Evolutionary conservation across 2,797 vertebrate species (phyloP), one percentile per base, ranked within the genome.

Genomic region (Chrysocyon brachyurus): DNA sequence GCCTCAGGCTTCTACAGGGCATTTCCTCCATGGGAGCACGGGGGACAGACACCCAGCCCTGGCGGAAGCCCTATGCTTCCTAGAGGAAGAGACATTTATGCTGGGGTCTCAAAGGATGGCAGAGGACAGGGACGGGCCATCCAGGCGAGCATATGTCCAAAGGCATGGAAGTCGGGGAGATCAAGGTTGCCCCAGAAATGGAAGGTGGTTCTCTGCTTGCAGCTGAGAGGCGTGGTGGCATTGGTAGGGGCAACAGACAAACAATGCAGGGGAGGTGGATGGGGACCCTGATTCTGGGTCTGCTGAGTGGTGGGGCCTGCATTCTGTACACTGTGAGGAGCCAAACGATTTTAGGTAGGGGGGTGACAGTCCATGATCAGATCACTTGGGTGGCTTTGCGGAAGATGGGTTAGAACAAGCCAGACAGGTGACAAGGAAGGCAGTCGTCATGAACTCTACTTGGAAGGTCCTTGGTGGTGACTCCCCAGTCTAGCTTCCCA

Each of bases 201-300:
- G 57, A 81, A 52, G 49, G 9, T 1, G 2, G 49, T 8, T 64
- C 4, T 31, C 81, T n/a, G 5, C 12, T 46, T 22, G 21, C 12
- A 61, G 17, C 72, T 1, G 2, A 33, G 15, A 12, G 0, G 4
- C 28, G 3, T 0, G 8, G 3, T n/a, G 63, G 40, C 2, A 1
- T 10, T 0, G 2, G 31, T 2, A 14, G 28, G 14, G 46, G 17
- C 14, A 15, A 31, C 0, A 2, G 52, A 11, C 12, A 85, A 31
- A 36, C 1, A 6, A 21, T 12, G 3, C 14, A 2, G n/a, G 54
- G 33, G 40, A 86, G 8, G 19, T 1, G 9, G 63, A 24, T 0
- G 2, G n/a, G 52, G 68, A 12, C 31, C 54, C 19, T 1, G 15
- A 14, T 19, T 57, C 49, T 19, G 17, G 56, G 61, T 85, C 1